phyloP scores from a whole-genome alignment of 2,888 invertebrate species.

The Coelopa pilipes region DNA sequence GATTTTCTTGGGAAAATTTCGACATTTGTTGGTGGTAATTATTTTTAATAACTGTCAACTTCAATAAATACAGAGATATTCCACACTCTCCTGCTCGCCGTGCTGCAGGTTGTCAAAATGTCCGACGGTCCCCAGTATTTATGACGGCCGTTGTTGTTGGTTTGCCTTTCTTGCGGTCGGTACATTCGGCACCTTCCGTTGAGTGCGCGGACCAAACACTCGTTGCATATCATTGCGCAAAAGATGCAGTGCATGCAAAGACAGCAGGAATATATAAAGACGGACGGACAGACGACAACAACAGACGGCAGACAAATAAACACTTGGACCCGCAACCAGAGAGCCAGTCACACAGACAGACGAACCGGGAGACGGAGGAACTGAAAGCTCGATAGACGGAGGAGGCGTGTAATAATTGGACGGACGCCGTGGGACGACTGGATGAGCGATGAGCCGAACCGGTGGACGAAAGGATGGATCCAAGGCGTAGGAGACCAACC shows the following conservation, averaged over 20 bases:
- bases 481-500: too few relatives aligned
- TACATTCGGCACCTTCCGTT: not conserved
- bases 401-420: too few relatives aligned
- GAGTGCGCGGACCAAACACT: not conserved
- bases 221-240: conserved; percentile 22
- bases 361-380: too few relatives aligned
- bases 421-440: too few relatives aligned
- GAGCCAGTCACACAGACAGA: too few relatives aligned
- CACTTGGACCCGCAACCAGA: too few relatives aligned
- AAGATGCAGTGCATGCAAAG: not conserved
- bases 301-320: too few relatives aligned
- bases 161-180: not conserved
- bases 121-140: too few relatives aligned
- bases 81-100: conserved; percentile 11
- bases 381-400: too few relatives aligned
- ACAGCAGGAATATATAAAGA: too few relatives aligned
- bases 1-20: not conserved
- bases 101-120: conserved; percentile 23
- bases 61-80: conserved; percentile 30
- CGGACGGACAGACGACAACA: too few relatives aligned
- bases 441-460: not conserved
- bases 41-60: conserved; percentile 28
- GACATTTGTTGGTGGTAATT: conserved; percentile 10
- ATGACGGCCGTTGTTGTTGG: too few relatives aligned
- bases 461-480: not conserved